These are phyloP conservation scores for Melanotus villosus DNA, from an alignment of 2,888 invertebrate species.

Conservation along the genomic window DNA sequence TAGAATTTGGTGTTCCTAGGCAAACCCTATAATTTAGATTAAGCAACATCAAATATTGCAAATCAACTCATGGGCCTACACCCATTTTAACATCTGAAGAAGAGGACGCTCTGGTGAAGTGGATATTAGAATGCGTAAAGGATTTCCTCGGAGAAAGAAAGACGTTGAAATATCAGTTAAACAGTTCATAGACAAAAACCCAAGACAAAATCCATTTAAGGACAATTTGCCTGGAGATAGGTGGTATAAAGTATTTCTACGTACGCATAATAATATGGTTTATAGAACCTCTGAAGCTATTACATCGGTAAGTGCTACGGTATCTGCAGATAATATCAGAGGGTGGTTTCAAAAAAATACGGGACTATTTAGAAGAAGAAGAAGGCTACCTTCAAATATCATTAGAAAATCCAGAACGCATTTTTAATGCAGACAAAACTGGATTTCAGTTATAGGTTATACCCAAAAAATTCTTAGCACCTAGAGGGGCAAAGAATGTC, in stretches of 20 bases:
- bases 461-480: constrained; percentile 28
- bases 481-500: constrained; percentile 51
- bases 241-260: constrained; percentile 59
- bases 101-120: constrained; percentile 57
- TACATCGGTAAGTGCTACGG: too few relatives aligned
- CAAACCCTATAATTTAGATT: background rate
- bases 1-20: background rate
- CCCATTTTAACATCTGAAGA: constrained; percentile 42
- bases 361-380: too few relatives aligned
- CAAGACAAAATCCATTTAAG: constrained; percentile 56
- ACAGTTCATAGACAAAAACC: constrained; percentile 48
- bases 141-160: constrained; percentile 58
- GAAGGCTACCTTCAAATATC: constrained; percentile 8
- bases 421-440: background rate
- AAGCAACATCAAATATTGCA: background rate
- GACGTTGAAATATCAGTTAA: constrained; percentile 51
- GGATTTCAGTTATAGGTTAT: background rate
- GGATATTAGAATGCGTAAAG: constrained; percentile 59
- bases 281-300: too few relatives aligned
- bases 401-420: background rate
- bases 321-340: constrained; percentile 60
- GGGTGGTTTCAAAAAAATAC: constrained; percentile 54
- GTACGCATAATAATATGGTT: constrained; percentile 51
- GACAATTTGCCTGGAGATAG: constrained; percentile 55
- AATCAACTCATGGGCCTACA: background rate